These are phyloP conservation scores for Marronus borbonicus DNA, from an alignment of 2,888 invertebrate genomes.

Conservation along the genomic window DNA sequence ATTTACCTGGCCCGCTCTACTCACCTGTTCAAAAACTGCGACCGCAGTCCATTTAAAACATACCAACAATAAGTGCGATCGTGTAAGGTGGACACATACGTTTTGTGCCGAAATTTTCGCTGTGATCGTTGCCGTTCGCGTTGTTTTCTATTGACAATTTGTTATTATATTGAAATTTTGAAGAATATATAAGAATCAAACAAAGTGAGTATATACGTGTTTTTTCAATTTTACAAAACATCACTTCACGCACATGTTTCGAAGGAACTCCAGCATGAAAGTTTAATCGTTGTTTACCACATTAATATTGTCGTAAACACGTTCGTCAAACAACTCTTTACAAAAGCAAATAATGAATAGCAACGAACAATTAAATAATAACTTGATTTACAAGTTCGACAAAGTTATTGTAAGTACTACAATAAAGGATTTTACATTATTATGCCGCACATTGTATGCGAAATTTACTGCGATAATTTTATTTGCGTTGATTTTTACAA, in stretches of 20 bases:
- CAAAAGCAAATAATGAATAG: no score
- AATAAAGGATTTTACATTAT: no score
- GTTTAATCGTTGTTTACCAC: not conserved
- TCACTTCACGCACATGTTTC: not conserved
- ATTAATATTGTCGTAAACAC: no score
- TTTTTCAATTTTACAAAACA: not conserved
- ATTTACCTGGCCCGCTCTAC: constrained; percentile 34
- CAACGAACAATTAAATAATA: no score
- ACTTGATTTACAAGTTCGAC: no score
- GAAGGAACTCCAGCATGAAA: not conserved
- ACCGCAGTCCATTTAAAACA: constrained; percentile 28
- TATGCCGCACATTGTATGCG: no score
- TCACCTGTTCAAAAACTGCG: constrained; percentile 45
- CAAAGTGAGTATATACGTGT: not conserved
- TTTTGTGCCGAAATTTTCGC: constrained; percentile 30
- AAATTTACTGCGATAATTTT: no score
- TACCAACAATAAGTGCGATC: constrained; percentile 16
- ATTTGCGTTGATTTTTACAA: no score
- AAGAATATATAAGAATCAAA: not conserved
- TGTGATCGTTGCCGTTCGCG: constrained; percentile 7
- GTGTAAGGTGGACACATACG: constrained; percentile 17
- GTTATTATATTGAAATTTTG: not conserved
- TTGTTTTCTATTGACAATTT: not conserved
- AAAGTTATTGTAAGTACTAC: no score
- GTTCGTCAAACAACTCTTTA: no score